Evolutionary conservation across 2,113 vertebrate species (phyloP).

Genomic region (Coregonus clupeaformis): DNA sequence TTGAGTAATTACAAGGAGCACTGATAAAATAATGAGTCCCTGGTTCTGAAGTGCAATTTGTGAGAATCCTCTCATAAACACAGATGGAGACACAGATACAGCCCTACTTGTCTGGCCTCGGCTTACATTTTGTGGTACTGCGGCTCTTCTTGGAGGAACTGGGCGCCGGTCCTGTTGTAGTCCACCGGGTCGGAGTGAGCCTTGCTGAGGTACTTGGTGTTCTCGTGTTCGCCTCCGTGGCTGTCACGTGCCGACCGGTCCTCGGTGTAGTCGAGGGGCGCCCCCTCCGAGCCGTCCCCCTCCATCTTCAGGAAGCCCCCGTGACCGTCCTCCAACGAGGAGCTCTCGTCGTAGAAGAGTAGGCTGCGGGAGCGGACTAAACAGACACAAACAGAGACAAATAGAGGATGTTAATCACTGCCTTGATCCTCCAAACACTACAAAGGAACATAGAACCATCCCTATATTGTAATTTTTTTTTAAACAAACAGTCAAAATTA

Average conservation of each 20-base stretch:
- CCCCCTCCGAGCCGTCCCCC: slow-evolving; percentile 77
- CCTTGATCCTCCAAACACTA: no score
- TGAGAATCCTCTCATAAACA: no score
- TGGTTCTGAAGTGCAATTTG: background rate
- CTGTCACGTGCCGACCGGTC: slow-evolving; percentile 60
- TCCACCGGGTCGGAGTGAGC: slow-evolving; percentile 60
- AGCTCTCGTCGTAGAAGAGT: slow-evolving; percentile 90
- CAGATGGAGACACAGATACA: background rate
- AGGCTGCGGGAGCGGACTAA: slow-evolving; percentile 96
- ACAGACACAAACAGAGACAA: slow-evolving; percentile 23
- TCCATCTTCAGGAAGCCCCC: slow-evolving; percentile 78
- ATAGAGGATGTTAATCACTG: background rate
- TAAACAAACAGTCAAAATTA: no score
- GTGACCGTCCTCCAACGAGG: slow-evolving; percentile 82
- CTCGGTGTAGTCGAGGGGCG: slow-evolving; percentile 61
- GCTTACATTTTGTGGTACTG: slow-evolving; percentile 61
- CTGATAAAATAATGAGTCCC: background rate
- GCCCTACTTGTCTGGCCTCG: background rate
- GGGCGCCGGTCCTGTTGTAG: slow-evolving; percentile 59
- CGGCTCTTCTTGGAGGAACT: slow-evolving; percentile 65
- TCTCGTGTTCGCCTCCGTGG: slow-evolving; percentile 56
- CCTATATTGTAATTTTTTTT: no score
- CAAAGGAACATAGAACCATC: no score
- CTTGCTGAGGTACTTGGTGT: slow-evolving; percentile 79
- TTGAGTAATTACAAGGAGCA: background rate